Conservation (phyloP, 1,140 invertebrate species). For the Aphaenogaster floridana region DNA sequence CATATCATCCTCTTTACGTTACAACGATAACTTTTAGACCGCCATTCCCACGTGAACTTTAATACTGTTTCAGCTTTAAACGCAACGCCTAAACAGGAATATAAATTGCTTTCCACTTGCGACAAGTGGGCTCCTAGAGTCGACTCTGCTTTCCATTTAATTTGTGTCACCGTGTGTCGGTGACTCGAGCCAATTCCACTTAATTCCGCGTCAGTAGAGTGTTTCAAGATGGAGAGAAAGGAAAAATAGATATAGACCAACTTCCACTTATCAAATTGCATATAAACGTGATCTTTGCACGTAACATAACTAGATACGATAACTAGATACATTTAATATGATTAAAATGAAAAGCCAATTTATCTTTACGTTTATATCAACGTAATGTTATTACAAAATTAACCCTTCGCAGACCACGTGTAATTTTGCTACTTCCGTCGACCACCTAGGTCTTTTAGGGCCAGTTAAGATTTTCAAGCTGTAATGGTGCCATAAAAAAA, state of each 20-base stretch:
- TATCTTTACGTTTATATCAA: neutral
- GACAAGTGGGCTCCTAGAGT: neutral
- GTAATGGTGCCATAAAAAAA: no score
- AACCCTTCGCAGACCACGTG: no score
- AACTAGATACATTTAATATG: neutral
- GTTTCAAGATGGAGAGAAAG: neutral
- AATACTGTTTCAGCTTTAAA: constrained; percentile 22
- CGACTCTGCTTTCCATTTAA: constrained; percentile 26
- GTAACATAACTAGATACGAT: neutral
- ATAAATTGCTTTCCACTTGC: constrained; percentile 27
- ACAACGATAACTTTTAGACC: neutral
- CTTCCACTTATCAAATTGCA: neutral
- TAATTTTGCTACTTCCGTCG: no score
- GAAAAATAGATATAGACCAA: neutral
- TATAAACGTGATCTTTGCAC: neutral
- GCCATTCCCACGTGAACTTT: neutral
- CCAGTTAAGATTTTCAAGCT: no score
- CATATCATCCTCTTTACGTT: neutral
- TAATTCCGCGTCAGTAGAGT: neutral
- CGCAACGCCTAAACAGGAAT: constrained; percentile 10
- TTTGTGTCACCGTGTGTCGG: neutral
- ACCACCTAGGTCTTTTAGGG: no score
- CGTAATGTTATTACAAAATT: neutral
- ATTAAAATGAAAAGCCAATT: neutral
- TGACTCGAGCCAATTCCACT: neutral